Percentiles rank a stretch among this genome's conserved stretches.
Evolutionary conservation across 2,888 invertebrate genomes (phyloP).

Genomic region (Mechanitis messenoides): DNA sequence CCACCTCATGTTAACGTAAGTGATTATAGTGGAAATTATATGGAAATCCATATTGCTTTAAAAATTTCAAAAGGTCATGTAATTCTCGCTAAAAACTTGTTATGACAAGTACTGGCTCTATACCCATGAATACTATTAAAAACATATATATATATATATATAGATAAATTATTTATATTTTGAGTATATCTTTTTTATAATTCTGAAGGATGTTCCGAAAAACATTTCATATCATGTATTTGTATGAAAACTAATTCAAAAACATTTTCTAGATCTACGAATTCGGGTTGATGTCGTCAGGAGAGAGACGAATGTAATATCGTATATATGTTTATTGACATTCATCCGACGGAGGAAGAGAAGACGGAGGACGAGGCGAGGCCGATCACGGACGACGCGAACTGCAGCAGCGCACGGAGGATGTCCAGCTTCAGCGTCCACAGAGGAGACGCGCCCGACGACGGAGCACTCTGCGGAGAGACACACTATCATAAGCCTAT

Average conservation of each 20-base stretch:
- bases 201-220: too few species aligned
- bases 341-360: conserved; percentile 17
- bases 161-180: too few species aligned
- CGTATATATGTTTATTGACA: conserved; percentile 23
- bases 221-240: background rate
- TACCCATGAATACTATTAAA: too few species aligned
- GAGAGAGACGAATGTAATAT: conserved; percentile 38
- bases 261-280: conserved; percentile 45
- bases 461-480: background rate
- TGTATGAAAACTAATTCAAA: background rate
- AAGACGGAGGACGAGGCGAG: conserved; percentile 48
- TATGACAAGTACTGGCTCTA: too few species aligned
- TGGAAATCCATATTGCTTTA: background rate
- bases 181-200: too few species aligned
- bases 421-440: conserved; percentile 60
- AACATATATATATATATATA: too few species aligned
- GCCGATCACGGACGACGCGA: conserved; percentile 52
- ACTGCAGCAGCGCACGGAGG: conserved; percentile 54
- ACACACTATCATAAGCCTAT: too few species aligned
- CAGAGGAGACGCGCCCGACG: conserved; percentile 40
- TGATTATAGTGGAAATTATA: conserved; percentile 8
- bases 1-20: conserved; percentile 74
- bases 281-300: conserved; percentile 48
- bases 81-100: conserved; percentile 10
- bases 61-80: conserved; percentile 6